These are phyloP conservation scores for Lordiphosa clarofinis DNA, from an alignment of 1,140 invertebrate genomes.

Conservation along the genomic window DNA sequence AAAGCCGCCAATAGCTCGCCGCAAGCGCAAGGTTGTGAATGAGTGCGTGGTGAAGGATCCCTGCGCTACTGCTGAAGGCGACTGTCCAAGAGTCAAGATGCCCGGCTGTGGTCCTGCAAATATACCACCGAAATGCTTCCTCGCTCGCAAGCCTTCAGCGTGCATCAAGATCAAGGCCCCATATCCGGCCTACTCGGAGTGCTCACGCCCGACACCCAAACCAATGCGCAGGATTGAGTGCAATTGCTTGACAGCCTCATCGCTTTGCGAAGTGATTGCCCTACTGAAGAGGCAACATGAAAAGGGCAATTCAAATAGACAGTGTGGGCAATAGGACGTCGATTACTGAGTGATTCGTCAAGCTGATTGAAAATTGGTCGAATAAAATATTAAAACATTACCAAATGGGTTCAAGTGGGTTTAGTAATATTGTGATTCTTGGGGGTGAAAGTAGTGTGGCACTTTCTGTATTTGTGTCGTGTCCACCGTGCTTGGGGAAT, in stretches of 20 bases:
- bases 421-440: too few relatives aligned
- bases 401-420: too few relatives aligned
- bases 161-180: slow-evolving; percentile 29
- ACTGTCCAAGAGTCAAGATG: slow-evolving; percentile 7
- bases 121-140: slow-evolving; percentile 1
- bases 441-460: too few relatives aligned
- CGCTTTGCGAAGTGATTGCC: slow-evolving; percentile 21
- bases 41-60: slow-evolving; percentile 4
- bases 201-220: neutral
- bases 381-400: too few relatives aligned
- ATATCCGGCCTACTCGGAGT: slow-evolving; percentile 42
- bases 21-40: slow-evolving; percentile 1
- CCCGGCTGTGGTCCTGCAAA: slow-evolving; percentile 12
- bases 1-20: slow-evolving; percentile 16
- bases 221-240: slow-evolving; percentile 15
- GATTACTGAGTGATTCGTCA: too few relatives aligned
- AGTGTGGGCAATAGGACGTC: too few relatives aligned
- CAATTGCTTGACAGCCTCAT: slow-evolving; percentile 1
- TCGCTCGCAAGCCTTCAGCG: neutral
- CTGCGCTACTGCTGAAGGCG: neutral
- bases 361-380: too few relatives aligned
- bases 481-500: too few relatives aligned
- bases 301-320: neutral
- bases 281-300: neutral
- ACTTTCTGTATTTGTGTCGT: too few relatives aligned